phyloP scores from a whole-genome alignment of 2,797 vertebrate species.

The Mionectes olivaceus region DNA sequence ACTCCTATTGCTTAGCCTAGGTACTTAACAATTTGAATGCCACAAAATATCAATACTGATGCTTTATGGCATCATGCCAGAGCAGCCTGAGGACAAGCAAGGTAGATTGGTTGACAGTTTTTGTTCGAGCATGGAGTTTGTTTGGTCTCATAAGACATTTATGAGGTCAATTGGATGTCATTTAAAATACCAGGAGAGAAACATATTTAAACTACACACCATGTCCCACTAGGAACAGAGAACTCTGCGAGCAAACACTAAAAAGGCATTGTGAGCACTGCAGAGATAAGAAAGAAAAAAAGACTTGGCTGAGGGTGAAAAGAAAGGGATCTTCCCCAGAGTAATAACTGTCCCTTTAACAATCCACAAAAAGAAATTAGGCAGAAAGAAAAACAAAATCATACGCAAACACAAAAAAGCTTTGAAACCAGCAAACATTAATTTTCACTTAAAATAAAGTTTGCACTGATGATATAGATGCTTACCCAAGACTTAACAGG shows the following conservation, averaged over 20 bases:
- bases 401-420: not conserved
- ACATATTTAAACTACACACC: constrained; percentile 68
- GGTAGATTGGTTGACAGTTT: constrained; percentile 71
- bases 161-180: constrained; percentile 78
- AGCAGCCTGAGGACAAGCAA: constrained; percentile 74
- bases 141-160: constrained; percentile 83
- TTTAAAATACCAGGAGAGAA: constrained; percentile 76
- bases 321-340: constrained; percentile 19
- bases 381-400: not conserved
- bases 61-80: constrained; percentile 77
- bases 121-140: constrained; percentile 76
- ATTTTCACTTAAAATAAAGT: constrained; percentile 10
- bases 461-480: not conserved
- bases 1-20: constrained; percentile 50
- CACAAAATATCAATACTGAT: constrained; percentile 80
- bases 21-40: constrained; percentile 77
- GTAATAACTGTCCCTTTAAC: not conserved
- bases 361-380: not conserved
- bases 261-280: not conserved
- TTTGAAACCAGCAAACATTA: constrained; percentile 36
- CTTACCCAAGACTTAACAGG: not conserved
- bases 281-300: not conserved
- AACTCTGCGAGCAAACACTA: constrained; percentile 52
- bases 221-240: constrained; percentile 42
- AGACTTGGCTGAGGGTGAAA: not conserved